Evolutionary conservation across 2,797 vertebrate species (phyloP), one percentile per base, ranked within the genome.

Genomic region (Serranus cabrilla): DNA sequence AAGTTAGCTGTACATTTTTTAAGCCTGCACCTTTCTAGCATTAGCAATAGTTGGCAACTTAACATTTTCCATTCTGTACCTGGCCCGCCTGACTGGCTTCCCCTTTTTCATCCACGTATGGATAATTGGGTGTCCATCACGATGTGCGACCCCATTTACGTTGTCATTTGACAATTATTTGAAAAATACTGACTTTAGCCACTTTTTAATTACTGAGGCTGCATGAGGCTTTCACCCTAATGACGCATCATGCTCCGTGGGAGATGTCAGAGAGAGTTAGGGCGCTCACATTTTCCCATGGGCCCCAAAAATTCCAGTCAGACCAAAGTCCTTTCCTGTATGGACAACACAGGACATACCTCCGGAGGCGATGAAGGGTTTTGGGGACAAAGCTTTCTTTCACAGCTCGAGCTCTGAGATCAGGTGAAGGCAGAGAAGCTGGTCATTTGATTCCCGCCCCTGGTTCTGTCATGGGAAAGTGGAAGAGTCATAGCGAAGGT

Each of bases 351-450:
- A 89, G 73, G 78, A 89, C 87, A 83, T 88, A 85, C 89, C 90
- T 89, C 90, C 81, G 10, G 87, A 87, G 91, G 77, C 59, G 85
- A 91, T 86, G 89, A 90, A 91, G 88, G 87, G 68, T 79, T 84
- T 23, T 58, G 63, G 64, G 81, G 62, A 93, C 92, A 93, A 93
- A 87, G 92, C 80, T 50, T 73, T 85, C 92, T 93, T 93, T 93
- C 89, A 94, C 71, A 72, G 77, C 78, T 75, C 40, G 0, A 46
- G 68, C 79, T 84, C 31, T 16, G 66, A 87, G 62, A 79, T 71
- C 82, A 91, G 91, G 88, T 93, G 90, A 91, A 87, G 84, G 75
- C 66, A 89, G 81, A 82, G 76, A 82, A 65, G 54, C 59, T 43
- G 61, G 84, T 81, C 66, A 86, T 88, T 86, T 63, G 74, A 89